Evolutionary conservation across 2,113 vertebrate genomes (phyloP).

Genomic region (Meriones unguiculatus): DNA sequence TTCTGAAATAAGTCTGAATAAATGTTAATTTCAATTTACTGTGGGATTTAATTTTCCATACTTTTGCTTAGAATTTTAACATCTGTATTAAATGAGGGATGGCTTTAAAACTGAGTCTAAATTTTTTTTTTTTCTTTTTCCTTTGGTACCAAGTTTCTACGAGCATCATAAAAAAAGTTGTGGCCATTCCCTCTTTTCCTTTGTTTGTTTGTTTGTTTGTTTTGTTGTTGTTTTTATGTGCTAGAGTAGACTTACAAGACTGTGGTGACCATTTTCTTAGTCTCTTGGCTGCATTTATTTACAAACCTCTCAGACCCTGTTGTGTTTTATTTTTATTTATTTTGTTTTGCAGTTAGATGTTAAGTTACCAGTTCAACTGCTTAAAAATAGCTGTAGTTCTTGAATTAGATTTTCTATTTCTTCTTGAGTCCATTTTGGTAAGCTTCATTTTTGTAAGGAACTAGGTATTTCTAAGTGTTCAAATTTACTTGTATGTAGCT

Average conservation of each 20-base stretch:
- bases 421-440: conserved; percentile 58
- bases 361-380: conserved; percentile 25
- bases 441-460: conserved; percentile 59
- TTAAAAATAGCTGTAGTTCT: conserved; percentile 40
- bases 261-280: conserved; percentile 7
- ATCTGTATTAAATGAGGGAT: background rate
- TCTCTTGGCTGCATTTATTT: background rate
- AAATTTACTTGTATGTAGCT: conserved; percentile 37
- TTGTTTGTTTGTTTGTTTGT: background rate
- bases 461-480: conserved; percentile 37
- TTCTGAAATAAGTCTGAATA: conserved; percentile 6
- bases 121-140: background rate
- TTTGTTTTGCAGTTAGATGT: conserved; percentile 36
- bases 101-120: background rate
- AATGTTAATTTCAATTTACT: background rate
- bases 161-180: background rate
- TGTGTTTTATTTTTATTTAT: conserved; percentile 43
- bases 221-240: background rate
- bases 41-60: conserved; percentile 11
- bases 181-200: background rate
- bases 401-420: conserved; percentile 65
- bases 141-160: conserved; percentile 34
- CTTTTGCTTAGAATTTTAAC: conserved; percentile 30
- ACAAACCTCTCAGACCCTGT: background rate
- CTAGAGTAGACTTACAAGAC: background rate